Percentiles rank a stretch among this genome's conserved stretches.
Conservation (phyloP, 2,888 invertebrate species). For the Drosophila pseudotalamancana region DNA sequence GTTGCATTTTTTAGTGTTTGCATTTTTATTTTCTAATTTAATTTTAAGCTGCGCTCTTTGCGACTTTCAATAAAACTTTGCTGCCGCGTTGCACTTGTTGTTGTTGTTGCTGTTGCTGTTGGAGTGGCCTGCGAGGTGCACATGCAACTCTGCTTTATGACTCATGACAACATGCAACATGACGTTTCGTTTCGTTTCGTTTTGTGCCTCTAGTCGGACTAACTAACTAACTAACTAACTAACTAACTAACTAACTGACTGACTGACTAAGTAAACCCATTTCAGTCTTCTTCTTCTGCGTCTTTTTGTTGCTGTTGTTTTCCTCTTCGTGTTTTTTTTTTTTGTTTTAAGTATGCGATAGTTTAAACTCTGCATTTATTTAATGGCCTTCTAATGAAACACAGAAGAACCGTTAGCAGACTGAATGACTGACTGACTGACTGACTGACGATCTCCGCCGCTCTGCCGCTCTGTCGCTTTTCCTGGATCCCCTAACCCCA, state of each 20-base stretch:
- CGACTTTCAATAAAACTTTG: constrained; percentile 58
- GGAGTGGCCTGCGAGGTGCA: constrained; percentile 37
- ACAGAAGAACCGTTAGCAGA: constrained; percentile 41
- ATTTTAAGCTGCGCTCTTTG: constrained; percentile 62
- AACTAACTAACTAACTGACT: constrained; percentile 51
- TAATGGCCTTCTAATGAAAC: constrained; percentile 59
- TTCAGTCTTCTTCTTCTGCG: not conserved
- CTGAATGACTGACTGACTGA: constrained; percentile 12
- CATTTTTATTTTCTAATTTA: constrained; percentile 65
- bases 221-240: constrained; percentile 46
- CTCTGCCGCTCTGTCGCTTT: constrained; percentile 2
- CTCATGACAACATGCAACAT: constrained; percentile 81
- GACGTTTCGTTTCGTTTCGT: constrained; percentile 67
- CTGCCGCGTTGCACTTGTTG: constrained; percentile 45
- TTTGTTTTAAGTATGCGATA: constrained; percentile 48
- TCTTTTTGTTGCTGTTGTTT: constrained; percentile 2
- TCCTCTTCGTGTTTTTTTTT: too few species aligned
- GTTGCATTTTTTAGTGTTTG: constrained; percentile 35
- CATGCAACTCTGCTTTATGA: constrained; percentile 80
- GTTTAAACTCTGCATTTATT: constrained; percentile 62
- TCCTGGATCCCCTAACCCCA: too few species aligned
- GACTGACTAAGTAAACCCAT: constrained; percentile 47
- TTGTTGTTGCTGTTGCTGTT: constrained; percentile 27
- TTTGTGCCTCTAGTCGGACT: constrained; percentile 44
- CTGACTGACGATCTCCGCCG: constrained; percentile 31